Conservation (phyloP, 2,113 vertebrate species). For the Cynopterus brachyotis region DNA sequence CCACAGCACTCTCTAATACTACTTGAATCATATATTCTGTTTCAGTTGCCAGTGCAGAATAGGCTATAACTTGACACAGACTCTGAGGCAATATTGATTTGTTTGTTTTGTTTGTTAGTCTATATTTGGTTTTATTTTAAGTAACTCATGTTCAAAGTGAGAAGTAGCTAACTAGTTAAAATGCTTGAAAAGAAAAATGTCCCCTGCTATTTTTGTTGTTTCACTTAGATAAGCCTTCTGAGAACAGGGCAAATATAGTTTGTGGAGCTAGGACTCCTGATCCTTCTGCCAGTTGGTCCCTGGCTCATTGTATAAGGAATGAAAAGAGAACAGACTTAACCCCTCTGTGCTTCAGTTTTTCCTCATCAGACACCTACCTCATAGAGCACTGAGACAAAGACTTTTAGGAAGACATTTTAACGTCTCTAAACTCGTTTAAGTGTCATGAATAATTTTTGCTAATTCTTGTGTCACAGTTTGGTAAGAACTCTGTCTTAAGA, state of each 20-base stretch:
- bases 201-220: neutral
- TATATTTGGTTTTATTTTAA: slow-evolving; percentile 41
- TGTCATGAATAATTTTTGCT: slow-evolving; percentile 57
- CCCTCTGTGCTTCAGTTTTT: slow-evolving; percentile 59
- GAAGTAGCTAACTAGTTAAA: slow-evolving; percentile 40
- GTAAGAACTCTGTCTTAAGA: slow-evolving; percentile 48
- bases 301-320: neutral
- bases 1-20: neutral
- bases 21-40: slow-evolving; percentile 54
- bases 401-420: slow-evolving; percentile 34
- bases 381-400: slow-evolving; percentile 46
- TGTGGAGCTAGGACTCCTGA: neutral
- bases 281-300: neutral
- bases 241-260: neutral
- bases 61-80: slow-evolving; percentile 45
- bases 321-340: neutral
- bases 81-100: slow-evolving; percentile 60
- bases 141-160: slow-evolving; percentile 38
- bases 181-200: slow-evolving; percentile 29
- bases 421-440: slow-evolving; percentile 22
- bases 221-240: neutral
- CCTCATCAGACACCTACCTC: slow-evolving; percentile 72
- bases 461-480: slow-evolving; percentile 41
- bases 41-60: slow-evolving; percentile 24
- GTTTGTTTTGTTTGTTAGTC: slow-evolving; percentile 58